These are phyloP conservation scores for Cylas formicarius DNA, from an alignment of 1,140 invertebrate genomes.

Conservation along the genomic window DNA sequence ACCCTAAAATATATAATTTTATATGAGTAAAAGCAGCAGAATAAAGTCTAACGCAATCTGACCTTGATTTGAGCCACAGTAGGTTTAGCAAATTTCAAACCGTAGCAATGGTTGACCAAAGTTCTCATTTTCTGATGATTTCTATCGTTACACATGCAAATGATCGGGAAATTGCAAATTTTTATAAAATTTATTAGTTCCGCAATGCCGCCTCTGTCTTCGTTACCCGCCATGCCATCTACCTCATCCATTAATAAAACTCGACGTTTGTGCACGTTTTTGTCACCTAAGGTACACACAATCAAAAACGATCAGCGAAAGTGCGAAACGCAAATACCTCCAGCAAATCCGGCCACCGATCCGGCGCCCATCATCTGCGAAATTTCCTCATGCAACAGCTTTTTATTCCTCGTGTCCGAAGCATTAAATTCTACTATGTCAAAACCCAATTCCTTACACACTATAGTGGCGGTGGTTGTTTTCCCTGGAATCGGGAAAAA, in stretches of 20 bases:
- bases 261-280: constrained; percentile 55
- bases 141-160: constrained; percentile 98
- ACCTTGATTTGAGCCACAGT: constrained; percentile 86
- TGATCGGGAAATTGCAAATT: constrained; percentile 80
- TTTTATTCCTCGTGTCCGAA: constrained; percentile 92
- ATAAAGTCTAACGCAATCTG: constrained; percentile 23
- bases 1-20: constrained; percentile 46
- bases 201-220: constrained; percentile 93
- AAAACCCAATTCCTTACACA: constrained; percentile 79
- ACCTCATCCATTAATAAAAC: constrained; percentile 99
- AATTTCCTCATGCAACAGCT: constrained; percentile 75
- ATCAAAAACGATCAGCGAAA: not conserved
- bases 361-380: constrained; percentile 67
- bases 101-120: constrained; percentile 90
- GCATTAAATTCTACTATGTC: constrained; percentile 95
- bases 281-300: constrained; percentile 23
- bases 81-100: constrained; percentile 79
- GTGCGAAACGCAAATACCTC: too few relatives aligned
- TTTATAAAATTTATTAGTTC: constrained; percentile 94
- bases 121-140: constrained; percentile 91
- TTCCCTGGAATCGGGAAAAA: constrained; percentile 54
- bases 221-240: constrained; percentile 99
- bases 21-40: constrained; percentile 31
- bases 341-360: constrained; percentile 37
- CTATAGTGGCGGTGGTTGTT: constrained; percentile 79